Conservation (phyloP, 53 echinoderm and acorn worm species). For the Glandiceps talaboti region DNA sequence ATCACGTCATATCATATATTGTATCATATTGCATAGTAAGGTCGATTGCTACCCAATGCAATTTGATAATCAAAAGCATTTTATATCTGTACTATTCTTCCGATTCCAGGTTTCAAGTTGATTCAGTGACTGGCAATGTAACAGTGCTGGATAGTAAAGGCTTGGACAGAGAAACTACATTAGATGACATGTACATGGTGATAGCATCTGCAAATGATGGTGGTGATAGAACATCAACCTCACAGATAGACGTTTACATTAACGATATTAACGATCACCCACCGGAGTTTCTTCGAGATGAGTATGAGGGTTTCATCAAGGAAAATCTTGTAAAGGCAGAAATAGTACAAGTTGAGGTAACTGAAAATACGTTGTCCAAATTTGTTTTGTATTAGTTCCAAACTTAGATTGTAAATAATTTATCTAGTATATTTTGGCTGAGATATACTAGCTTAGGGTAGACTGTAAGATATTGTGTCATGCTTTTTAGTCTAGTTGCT, state of each 20-base stretch:
- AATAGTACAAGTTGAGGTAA: background rate
- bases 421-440: too few relatives aligned
- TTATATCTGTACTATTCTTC: too few relatives aligned
- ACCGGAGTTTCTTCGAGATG: background rate
- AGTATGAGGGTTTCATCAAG: background rate
- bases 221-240: background rate
- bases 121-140: background rate
- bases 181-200: background rate
- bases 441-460: too few relatives aligned
- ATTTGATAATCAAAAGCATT: too few relatives aligned
- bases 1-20: too few relatives aligned
- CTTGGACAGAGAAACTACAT: background rate
- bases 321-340: background rate
- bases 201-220: background rate
- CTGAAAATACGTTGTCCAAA: too few relatives aligned
- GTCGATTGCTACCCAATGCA: too few relatives aligned
- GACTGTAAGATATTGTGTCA: too few relatives aligned
- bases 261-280: background rate
- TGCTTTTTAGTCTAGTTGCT: too few relatives aligned
- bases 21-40: too few relatives aligned
- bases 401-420: too few relatives aligned
- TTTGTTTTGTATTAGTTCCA: too few relatives aligned
- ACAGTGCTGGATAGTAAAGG: background rate
- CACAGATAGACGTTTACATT: background rate
- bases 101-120: background rate